Percentiles rank a stretch among this genome's conserved stretches.
Evolutionary conservation across 2,113 vertebrate species (phyloP).

Genomic region (Anhinga rufa): DNA sequence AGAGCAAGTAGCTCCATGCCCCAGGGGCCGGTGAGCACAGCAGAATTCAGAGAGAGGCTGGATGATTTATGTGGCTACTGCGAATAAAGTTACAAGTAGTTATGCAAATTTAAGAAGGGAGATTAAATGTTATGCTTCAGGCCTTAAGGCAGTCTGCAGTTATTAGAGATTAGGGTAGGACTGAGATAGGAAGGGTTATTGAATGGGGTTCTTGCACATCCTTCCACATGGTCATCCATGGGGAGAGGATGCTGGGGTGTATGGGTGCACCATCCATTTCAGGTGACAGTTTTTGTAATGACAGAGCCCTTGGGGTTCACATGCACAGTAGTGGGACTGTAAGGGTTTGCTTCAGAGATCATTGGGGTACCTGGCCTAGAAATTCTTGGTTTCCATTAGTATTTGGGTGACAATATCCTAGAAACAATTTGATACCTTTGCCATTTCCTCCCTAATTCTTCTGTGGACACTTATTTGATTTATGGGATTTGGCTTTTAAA

Average conservation of each 20-base stretch:
- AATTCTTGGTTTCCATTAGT: not conserved
- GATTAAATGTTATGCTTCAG: not conserved
- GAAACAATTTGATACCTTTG: not conserved
- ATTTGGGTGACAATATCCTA: not conserved
- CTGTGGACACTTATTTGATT: not conserved
- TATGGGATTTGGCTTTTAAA: not conserved
- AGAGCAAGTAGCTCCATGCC: not conserved
- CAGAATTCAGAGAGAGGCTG: not conserved
- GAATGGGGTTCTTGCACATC: not conserved
- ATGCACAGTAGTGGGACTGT: not conserved
- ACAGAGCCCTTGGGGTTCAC: not conserved
- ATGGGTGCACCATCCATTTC: rapidly evolving
- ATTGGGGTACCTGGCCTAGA: not conserved
- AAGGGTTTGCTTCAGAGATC: not conserved
- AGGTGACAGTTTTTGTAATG: not conserved
- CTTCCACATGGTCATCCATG: not conserved
- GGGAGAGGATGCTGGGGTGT: rapidly evolving
- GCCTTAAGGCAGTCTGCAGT: not conserved
- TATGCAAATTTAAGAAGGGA: not conserved
- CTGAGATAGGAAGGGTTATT: not conserved
- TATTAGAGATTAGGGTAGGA: not conserved
- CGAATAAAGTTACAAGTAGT: not conserved
- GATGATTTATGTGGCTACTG: not conserved
- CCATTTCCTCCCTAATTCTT: not conserved
- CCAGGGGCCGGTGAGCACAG: not conserved